Conservation (phyloP, 2,113 vertebrate genomes). For the Trogon melanurus region DNA sequence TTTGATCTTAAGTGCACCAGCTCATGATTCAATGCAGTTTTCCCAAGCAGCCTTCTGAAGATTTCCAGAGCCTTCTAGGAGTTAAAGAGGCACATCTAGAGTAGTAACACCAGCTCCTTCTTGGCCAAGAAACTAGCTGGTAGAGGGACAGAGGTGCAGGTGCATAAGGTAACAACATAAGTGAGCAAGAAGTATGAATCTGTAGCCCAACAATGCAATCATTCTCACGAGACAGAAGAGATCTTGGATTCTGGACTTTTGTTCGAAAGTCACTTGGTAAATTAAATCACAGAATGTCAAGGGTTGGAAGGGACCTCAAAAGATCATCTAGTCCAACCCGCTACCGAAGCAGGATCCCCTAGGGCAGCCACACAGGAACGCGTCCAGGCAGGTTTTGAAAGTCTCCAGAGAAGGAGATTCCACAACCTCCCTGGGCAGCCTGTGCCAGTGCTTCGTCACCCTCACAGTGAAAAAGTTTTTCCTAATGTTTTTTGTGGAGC, state of each 20-base stretch:
- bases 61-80: not conserved
- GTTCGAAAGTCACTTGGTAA: not conserved
- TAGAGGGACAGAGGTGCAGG: not conserved
- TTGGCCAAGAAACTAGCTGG: not conserved
- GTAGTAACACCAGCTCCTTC: not conserved
- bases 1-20: not conserved
- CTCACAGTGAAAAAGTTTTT: too few species aligned
- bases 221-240: not conserved
- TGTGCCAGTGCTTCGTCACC: too few species aligned
- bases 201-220: not conserved
- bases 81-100: not conserved
- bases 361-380: too few species aligned
- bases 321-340: too few species aligned
- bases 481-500: too few species aligned
- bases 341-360: too few species aligned
- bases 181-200: not conserved
- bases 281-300: not conserved
- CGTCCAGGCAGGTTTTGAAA: too few species aligned
- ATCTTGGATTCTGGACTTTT: not conserved
- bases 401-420: too few species aligned
- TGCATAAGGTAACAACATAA: not conserved
- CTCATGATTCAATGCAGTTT: not conserved
- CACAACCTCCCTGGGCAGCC: too few species aligned
- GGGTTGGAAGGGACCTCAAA: too few species aligned
- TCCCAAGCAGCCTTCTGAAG: not conserved